A percentile compares a stretch with the other conserved stretches of the same genome.
These are phyloP conservation scores for Drosophila pegasa DNA, from an alignment of 2,888 invertebrate species.

Conservation along the genomic window DNA sequence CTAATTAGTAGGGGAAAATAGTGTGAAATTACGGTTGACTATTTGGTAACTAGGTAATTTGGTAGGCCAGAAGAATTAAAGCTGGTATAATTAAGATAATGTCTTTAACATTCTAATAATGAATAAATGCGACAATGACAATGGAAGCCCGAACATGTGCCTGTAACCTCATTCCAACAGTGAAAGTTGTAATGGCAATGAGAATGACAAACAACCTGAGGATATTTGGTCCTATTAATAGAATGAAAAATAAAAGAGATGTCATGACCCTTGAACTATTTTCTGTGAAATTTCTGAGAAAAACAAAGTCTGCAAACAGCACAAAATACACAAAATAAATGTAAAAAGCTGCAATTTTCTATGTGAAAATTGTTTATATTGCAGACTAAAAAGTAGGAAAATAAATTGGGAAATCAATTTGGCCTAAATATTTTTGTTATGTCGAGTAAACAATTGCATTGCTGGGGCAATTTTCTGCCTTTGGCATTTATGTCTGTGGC, in stretches of 20 bases:
- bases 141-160: too few relatives aligned
- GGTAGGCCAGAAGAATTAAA: not conserved
- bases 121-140: not conserved
- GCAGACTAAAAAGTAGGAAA: slow-evolving; percentile 5
- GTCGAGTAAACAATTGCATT: slow-evolving; percentile 13
- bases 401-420: slow-evolving; percentile 15
- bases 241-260: not conserved
- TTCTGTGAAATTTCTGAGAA: not conserved
- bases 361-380: slow-evolving; percentile 1
- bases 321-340: slow-evolving; percentile 1
- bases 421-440: slow-evolving; percentile 14
- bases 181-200: too few relatives aligned
- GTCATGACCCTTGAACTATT: not conserved
- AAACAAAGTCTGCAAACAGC: not conserved
- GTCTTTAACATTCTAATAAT: too few relatives aligned
- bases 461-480: slow-evolving; percentile 5
- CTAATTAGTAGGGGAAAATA: slow-evolving; percentile 53
- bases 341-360: not conserved
- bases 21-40: slow-evolving; percentile 40
- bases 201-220: not conserved
- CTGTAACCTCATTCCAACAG: too few relatives aligned
- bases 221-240: too few relatives aligned
- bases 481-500: slow-evolving; percentile 8
- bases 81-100: not conserved
- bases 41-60: slow-evolving; percentile 25